These are phyloP conservation scores for Percopsis omiscomaycus DNA, from an alignment of 2,797 vertebrate species.

Conservation along the genomic window DNA sequence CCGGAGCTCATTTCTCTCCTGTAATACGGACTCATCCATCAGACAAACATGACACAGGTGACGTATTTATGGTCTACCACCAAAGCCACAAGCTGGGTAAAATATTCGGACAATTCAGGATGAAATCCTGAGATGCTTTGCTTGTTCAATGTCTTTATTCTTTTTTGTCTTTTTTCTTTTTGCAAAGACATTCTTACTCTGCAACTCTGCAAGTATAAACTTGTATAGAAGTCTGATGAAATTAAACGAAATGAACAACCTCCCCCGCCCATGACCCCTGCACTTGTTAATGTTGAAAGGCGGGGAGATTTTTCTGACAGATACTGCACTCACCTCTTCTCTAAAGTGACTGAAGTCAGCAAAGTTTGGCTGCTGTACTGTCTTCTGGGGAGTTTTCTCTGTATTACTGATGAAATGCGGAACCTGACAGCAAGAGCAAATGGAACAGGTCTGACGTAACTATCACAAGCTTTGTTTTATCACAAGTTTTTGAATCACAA, in stretches of 20 bases:
- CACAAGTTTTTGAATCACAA: neutral
- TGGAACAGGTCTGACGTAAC: neutral
- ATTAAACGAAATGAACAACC: neutral
- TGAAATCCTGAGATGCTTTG: conserved; percentile 1
- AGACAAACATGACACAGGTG: conserved; percentile 15
- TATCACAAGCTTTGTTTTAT: conserved; percentile 1
- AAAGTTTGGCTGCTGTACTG: conserved; percentile 70
- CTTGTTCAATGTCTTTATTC: neutral
- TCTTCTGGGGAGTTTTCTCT: conserved; percentile 58
- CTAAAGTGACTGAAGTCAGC: conserved; percentile 77
- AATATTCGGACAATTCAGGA: neutral
- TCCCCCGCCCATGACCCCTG: too few species aligned
- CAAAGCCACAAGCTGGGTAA: conserved; percentile 11
- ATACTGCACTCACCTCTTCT: conserved; percentile 70
- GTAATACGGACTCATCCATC: conserved; percentile 26
- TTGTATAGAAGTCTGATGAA: neutral
- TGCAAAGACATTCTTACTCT: neutral
- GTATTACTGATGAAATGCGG: conserved; percentile 56
- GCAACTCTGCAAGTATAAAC: neutral
- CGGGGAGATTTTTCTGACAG: neutral
- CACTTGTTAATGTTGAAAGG: neutral
- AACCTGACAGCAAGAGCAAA: conserved; percentile 55
- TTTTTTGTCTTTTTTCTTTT: neutral
- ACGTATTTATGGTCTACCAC: conserved; percentile 28
- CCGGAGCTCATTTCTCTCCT: conserved; percentile 20